A percentile compares a stretch with the other conserved stretches of the same genome.
Evolutionary conservation across 2,113 vertebrate species (phyloP).

Genomic region (Pelecanus crispus): DNA sequence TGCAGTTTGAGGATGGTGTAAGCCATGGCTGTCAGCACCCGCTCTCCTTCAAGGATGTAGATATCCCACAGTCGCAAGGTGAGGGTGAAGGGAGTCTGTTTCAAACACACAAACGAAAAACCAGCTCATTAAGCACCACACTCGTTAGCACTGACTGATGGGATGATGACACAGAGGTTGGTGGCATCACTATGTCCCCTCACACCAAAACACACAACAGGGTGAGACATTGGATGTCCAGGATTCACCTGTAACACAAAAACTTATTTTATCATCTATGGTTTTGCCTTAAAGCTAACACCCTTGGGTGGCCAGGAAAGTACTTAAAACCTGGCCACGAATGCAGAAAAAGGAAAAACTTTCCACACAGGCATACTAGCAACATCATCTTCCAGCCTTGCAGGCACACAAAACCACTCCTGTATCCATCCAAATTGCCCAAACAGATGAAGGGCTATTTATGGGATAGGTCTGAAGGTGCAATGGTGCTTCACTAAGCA

Average conservation of each 20-base stretch:
- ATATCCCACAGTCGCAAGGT: conserved; percentile 87
- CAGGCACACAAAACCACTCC: background rate
- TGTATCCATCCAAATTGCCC: background rate
- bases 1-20: conserved; percentile 85
- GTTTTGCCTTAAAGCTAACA: background rate
- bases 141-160: background rate
- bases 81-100: conserved; percentile 85
- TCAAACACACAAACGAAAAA: background rate
- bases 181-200: background rate
- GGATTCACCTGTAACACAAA: background rate
- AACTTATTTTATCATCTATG: background rate
- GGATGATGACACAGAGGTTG: background rate
- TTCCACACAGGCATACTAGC: background rate
- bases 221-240: background rate
- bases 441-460: background rate
- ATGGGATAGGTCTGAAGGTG: background rate
- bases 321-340: background rate
- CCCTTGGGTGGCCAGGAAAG: rapidly evolving
- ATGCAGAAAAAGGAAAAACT: background rate
- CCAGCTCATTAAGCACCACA: background rate
- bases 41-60: conserved; percentile 86
- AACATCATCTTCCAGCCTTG: background rate
- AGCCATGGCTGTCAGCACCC: conserved; percentile 78
- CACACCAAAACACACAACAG: background rate
- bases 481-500: background rate